phyloP scores from a whole-genome alignment of 53 echinoderm and acorn worm genomes.

The Paelopatides confundens region DNA sequence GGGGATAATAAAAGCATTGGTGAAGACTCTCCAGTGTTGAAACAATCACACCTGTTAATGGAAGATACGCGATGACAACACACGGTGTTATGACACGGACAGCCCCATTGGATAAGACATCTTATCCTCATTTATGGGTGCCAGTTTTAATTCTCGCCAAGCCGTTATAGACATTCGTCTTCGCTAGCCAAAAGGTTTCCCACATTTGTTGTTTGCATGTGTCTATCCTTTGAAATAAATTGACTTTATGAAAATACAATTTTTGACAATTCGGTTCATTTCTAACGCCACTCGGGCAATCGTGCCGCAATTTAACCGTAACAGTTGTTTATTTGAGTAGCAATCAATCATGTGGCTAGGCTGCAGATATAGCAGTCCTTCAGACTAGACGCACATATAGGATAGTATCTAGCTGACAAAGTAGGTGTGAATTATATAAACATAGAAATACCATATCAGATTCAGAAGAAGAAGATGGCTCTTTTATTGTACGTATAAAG shows the following conservation, averaged over 20 bases:
- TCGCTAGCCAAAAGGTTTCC: neutral
- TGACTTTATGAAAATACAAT: conserved; percentile 38
- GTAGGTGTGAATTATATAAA: conserved; percentile 29
- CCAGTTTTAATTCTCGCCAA: too few species aligned
- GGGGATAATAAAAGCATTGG: too few species aligned
- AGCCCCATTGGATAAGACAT: too few species aligned
- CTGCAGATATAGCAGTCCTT: conserved; percentile 7
- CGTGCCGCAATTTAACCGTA: conserved; percentile 42
- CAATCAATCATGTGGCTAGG: conserved; percentile 23
- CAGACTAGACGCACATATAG: neutral
- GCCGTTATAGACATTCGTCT: neutral
- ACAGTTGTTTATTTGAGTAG: conserved; percentile 40
- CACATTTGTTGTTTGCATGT: conserved; percentile 5
- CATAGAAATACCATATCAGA: neutral
- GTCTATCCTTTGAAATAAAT: conserved; percentile 37
- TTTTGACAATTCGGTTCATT: conserved; percentile 45
- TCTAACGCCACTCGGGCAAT: conserved; percentile 39
- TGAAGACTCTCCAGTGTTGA: too few species aligned
- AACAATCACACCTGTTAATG: too few species aligned
- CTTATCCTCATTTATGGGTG: too few species aligned
- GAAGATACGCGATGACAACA: too few species aligned
- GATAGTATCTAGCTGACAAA: neutral
- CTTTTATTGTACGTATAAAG: neutral
- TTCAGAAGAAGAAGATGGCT: neutral
- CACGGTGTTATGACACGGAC: too few species aligned